These are phyloP conservation scores for Lepisosteus oculatus DNA, from an alignment of 2,113 vertebrate species.

Conservation along the genomic window DNA sequence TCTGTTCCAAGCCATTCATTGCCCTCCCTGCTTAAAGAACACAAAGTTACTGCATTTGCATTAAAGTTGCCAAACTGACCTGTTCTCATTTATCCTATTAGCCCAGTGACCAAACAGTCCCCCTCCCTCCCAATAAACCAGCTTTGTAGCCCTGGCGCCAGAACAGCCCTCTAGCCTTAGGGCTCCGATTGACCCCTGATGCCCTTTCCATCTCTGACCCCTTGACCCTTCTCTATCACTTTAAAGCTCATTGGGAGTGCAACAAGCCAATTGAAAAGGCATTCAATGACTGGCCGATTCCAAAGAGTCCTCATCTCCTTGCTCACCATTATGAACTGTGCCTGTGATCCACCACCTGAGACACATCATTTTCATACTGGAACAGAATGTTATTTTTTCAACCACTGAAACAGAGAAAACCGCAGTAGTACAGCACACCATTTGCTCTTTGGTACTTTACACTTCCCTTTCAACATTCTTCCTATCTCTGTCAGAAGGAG, in stretches of 20 bases:
- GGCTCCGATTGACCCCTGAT: constrained; percentile 56
- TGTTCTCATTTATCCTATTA: constrained; percentile 59
- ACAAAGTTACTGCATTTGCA: constrained; percentile 44
- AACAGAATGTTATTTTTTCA: too few relatives aligned
- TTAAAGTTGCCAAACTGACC: constrained; percentile 56
- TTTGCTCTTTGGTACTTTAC: too few relatives aligned
- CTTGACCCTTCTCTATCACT: constrained; percentile 46
- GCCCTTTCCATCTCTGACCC: constrained; percentile 42
- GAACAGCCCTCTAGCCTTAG: constrained; percentile 29
- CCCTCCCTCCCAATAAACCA: constrained; percentile 32
- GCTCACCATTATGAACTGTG: constrained; percentile 7
- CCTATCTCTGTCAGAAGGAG: too few relatives aligned
- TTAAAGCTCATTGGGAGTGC: constrained; percentile 43
- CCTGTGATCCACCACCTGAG: too few relatives aligned
- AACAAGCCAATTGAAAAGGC: constrained; percentile 35
- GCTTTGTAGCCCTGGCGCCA: constrained; percentile 41
- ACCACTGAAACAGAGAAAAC: too few relatives aligned
- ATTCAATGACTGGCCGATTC: constrained; percentile 25
- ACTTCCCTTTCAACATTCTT: too few relatives aligned
- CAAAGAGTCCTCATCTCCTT: constrained; percentile 27
- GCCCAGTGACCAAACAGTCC: constrained; percentile 48
- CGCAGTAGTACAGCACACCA: too few relatives aligned
- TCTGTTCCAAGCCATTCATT: not conserved
- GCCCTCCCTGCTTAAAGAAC: constrained; percentile 32
- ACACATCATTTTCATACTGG: too few relatives aligned